These are phyloP conservation scores for Caenorhabditis japonica DNA, from an alignment of 2,888 invertebrate genomes.

Conservation along the genomic window DNA sequence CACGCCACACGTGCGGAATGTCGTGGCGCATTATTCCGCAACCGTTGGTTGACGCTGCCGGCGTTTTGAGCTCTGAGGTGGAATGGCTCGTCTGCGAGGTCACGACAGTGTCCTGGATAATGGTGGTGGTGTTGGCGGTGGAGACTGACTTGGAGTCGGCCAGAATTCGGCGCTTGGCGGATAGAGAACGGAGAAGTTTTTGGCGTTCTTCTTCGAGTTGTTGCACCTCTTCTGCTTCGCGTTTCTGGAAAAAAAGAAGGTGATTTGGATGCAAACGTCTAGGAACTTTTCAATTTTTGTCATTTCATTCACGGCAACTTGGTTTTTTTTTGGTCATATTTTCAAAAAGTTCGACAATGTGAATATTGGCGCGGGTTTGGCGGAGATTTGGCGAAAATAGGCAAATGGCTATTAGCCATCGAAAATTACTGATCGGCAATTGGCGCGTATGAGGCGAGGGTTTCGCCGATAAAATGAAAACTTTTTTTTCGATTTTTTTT, in stretches of 20 bases:
- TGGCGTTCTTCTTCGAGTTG: conserved; percentile 26
- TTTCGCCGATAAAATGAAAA: too few relatives aligned
- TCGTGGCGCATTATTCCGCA: conserved; percentile 47
- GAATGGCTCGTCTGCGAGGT: neutral
- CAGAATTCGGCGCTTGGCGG: conserved; percentile 2
- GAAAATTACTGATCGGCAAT: too few relatives aligned
- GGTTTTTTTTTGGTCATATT: too few relatives aligned
- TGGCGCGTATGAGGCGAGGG: too few relatives aligned
- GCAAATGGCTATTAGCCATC: too few relatives aligned
- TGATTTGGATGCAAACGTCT: neutral
- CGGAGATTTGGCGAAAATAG: too few relatives aligned
- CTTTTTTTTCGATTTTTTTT: too few relatives aligned
- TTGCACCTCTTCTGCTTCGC: conserved; percentile 22
- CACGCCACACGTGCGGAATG: conserved; percentile 57
- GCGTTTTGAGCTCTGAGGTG: neutral
- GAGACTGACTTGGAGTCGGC: neutral
- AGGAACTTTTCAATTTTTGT: too few relatives aligned
- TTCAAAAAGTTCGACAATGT: too few relatives aligned
- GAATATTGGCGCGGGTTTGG: too few relatives aligned
- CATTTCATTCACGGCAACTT: too few relatives aligned
- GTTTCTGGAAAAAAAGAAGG: conserved; percentile 18
- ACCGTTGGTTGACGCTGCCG: too few relatives aligned
- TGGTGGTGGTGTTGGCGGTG: neutral
- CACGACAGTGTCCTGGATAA: neutral
- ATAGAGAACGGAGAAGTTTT: conserved; percentile 13